A percentile compares a stretch with the other conserved stretches of the same genome.
Conservation (phyloP, 1,140 invertebrate species). For the Druon quercuslanigerum region DNA sequence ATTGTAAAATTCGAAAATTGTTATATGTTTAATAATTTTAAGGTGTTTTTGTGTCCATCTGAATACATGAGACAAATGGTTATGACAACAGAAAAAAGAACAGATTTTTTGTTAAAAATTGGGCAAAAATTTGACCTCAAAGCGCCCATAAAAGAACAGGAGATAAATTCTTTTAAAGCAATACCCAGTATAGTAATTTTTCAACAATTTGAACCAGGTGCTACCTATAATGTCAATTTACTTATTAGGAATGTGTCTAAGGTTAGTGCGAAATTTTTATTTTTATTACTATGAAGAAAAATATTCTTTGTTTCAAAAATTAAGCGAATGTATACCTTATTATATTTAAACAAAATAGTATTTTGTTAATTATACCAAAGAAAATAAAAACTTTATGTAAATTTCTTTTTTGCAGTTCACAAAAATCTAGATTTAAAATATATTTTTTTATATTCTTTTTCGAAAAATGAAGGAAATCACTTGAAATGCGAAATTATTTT, state of each 20-base stretch:
- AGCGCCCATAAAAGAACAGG: neutral
- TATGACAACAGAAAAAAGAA: constrained; percentile 56
- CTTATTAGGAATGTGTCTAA: constrained; percentile 67
- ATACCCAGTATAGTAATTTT: constrained; percentile 69
- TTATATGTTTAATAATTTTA: constrained; percentile 24
- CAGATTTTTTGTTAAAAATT: constrained; percentile 44
- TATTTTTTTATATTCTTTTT: no score
- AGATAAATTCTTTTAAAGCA: constrained; percentile 53
- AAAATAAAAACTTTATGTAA: no score
- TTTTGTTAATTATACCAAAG: no score
- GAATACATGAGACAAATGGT: constrained; percentile 59
- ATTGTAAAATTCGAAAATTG: no score
- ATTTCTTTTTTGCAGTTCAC: no score
- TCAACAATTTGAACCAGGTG: constrained; percentile 67
- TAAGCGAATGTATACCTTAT: no score
- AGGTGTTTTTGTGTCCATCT: constrained; percentile 50
- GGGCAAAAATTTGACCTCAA: constrained; percentile 4
- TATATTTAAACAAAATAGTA: no score
- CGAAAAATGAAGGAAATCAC: no score
- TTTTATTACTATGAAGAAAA: no score
- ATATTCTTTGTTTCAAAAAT: no score
- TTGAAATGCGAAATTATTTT: no score
- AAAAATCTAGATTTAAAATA: no score
- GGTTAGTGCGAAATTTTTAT: constrained; percentile 48
- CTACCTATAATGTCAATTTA: constrained; percentile 59